Base-by-base conservation (phyloP, 2,797 vertebrate genomes). In the Diplodus puntazzo region DNA sequence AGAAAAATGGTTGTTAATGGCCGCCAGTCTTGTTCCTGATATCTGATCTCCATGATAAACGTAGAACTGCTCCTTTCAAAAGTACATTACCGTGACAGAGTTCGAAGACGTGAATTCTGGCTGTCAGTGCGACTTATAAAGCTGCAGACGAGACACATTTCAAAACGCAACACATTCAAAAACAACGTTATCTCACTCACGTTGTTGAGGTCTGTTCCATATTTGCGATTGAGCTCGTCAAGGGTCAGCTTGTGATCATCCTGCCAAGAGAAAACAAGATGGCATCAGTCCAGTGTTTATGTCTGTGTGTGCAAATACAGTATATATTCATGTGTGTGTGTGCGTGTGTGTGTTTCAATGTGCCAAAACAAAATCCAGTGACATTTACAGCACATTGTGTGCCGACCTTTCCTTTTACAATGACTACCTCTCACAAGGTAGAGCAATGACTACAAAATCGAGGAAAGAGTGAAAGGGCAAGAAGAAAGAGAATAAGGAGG, bases 211-310 rank as follows among this genome's bases (percentile, higher is more conserved):
- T 99, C 98, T n/a, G 98, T 99, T 87, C 95, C 96, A 0, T 99
- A 99, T 94, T 99, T 99, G 83, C 96, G 96, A 82, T 97, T 96
- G 69, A 99, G 97, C 83, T 99, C 98, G 72, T 99, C 98, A 81
- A 98, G 94, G 76, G 95, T 97, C 88, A 99, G 95, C 86, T 97
- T 99, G 94, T 99, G 98, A 87, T 99, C 98, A 61, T 99, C 98
- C 98, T 99, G 88, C 54, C 70, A 83, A 74, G 61, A 77, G 20
- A 66, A 64, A 23, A 74, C 14, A 48, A 12, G 39, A 14, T 10
- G 43, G 46, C 20, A 49, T 91, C 59, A 91, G 81, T 60, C 52
- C 61, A 69, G 62, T 55, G 78, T 48, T 43, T 25, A n/a, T 8
- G 30, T 60, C 2, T 49, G 60, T 68, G 57, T 46, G 18, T 5